A percentile compares a stretch with the other conserved stretches of the same genome.
phyloP scores from a whole-genome alignment of 2,888 invertebrate species.

The Drosophila glabriapex region DNA sequence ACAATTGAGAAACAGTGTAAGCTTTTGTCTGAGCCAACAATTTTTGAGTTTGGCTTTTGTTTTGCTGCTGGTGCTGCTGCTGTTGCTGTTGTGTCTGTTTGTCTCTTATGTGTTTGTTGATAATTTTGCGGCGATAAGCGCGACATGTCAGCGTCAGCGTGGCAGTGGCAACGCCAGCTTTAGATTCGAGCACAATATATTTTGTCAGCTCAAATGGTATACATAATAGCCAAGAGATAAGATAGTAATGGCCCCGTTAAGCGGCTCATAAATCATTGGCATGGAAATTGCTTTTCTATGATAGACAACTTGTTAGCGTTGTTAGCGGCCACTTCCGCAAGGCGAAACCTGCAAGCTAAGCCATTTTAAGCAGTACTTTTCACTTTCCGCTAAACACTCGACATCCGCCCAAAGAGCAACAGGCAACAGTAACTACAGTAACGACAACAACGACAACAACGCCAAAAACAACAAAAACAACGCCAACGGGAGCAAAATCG shows the following conservation, averaged over 20 bases:
- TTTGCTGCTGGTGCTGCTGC: slow-evolving; percentile 16
- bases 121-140: slow-evolving; percentile 80
- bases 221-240: slow-evolving; percentile 78
- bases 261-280: slow-evolving; percentile 82
- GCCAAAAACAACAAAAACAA: slow-evolving; percentile 22
- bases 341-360: slow-evolving; percentile 80
- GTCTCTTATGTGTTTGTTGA: slow-evolving; percentile 67
- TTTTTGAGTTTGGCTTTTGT: slow-evolving; percentile 52
- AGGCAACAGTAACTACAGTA: slow-evolving; percentile 34
- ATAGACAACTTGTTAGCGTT: slow-evolving; percentile 76
- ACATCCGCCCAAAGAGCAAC: slow-evolving; percentile 65
- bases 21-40: slow-evolving; percentile 47
- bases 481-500: slow-evolving; percentile 36
- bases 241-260: slow-evolving; percentile 80
- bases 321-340: slow-evolving; percentile 68
- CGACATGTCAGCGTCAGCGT: slow-evolving; percentile 80
- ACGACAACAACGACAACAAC: slow-evolving; percentile 18
- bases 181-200: slow-evolving; percentile 80
- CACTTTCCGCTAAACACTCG: slow-evolving; percentile 81
- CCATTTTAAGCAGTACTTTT: slow-evolving; percentile 81
- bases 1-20: slow-evolving; percentile 78
- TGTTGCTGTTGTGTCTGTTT: slow-evolving; percentile 44
- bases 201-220: slow-evolving; percentile 82
- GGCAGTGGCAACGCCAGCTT: slow-evolving; percentile 66
- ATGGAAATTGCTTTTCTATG: slow-evolving; percentile 81